phyloP scores from a whole-genome alignment of 1,140 invertebrate species.

The Lamellibrachia luymesi region DNA sequence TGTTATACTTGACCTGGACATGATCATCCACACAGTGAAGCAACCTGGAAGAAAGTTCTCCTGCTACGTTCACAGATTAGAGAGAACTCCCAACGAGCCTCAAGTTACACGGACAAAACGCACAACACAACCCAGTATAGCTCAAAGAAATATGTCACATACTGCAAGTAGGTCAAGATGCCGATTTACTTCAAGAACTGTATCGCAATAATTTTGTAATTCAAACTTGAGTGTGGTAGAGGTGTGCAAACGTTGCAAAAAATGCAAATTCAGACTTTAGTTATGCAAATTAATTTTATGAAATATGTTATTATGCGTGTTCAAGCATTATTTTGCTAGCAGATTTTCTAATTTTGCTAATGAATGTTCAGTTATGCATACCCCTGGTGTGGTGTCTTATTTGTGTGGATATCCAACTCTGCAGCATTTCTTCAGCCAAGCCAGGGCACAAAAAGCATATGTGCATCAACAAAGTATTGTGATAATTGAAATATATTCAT shows the following conservation, averaged over 20 bases:
- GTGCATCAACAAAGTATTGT: background rate
- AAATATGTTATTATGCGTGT: no score
- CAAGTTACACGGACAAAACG: background rate
- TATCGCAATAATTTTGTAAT: background rate
- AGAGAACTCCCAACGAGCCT: conserved; percentile 5
- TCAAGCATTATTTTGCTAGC: no score
- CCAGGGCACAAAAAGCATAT: background rate
- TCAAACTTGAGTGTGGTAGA: background rate
- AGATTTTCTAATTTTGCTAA: no score
- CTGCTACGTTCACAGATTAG: conserved; percentile 22
- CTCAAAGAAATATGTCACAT: background rate
- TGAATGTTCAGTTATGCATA: no score
- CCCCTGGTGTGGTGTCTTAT: no score
- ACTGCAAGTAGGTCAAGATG: background rate
- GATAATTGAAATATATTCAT: background rate
- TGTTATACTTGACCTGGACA: conserved; percentile 21
- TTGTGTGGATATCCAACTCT: background rate
- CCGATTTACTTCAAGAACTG: background rate
- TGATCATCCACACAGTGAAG: conserved; percentile 24
- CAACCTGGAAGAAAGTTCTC: conserved; percentile 13
- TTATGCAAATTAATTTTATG: no score
- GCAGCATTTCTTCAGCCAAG: background rate
- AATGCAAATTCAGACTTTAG: no score
- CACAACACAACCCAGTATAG: background rate
- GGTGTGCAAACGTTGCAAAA: no score